phyloP scores from a whole-genome alignment of 2,797 vertebrate genomes.

The Gymnopithys bicolor region DNA sequence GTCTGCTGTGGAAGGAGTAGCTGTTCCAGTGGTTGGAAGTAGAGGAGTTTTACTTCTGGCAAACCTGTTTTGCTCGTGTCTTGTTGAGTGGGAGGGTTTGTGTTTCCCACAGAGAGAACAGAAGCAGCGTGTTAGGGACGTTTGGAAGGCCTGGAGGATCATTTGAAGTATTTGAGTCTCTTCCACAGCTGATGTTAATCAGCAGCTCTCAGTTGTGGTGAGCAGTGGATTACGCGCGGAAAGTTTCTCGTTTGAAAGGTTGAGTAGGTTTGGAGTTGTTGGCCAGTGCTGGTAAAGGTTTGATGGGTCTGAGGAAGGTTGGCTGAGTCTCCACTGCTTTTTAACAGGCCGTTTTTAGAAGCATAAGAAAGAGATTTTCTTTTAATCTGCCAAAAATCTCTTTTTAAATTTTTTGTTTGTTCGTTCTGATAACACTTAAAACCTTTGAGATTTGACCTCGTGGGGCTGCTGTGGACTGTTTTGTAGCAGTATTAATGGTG shows the following conservation, averaged over 20 bases:
- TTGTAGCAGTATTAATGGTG: neutral
- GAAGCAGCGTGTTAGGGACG: accelerated
- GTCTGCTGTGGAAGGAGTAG: neutral
- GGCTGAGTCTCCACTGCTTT: neutral
- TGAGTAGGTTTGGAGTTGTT: neutral
- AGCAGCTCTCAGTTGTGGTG: neutral
- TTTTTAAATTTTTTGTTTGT: neutral
- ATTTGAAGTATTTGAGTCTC: neutral
- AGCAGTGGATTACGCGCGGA: neutral
- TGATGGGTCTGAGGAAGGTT: neutral
- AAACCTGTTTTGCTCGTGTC: neutral
- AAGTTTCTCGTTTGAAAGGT: neutral
- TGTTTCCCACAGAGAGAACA: neutral
- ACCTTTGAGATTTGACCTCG: neutral
- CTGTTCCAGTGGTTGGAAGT: neutral
- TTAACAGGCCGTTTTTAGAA: neutral
- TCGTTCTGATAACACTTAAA: constrained; percentile 2
- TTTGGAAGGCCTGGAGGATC: neutral
- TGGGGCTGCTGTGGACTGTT: neutral
- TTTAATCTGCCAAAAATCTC: constrained; percentile 48
- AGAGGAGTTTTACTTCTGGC: neutral
- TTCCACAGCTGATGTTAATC: neutral
- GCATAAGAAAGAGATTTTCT: neutral
- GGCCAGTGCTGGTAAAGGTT: neutral
- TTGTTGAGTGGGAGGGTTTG: neutral